Conservation (phyloP, 2,113 vertebrate species). For the Tyto alba region DNA sequence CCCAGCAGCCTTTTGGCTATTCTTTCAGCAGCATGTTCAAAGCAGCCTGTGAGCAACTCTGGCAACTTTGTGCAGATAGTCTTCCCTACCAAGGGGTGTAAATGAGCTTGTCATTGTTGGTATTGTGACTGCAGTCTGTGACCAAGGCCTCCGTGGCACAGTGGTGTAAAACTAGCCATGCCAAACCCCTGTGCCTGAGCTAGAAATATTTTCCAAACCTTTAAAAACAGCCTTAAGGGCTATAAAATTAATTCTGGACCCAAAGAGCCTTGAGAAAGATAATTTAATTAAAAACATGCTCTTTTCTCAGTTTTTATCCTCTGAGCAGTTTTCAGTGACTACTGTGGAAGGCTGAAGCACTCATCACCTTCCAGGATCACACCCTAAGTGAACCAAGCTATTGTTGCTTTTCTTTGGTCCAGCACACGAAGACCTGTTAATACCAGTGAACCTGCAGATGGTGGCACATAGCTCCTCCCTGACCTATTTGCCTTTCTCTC, state of each 20-base stretch:
- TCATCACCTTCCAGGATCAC: not conserved
- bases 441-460: not conserved
- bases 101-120: not conserved
- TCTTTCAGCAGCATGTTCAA: not conserved
- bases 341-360: not conserved
- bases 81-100: not conserved
- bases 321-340: not conserved
- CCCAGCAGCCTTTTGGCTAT: not conserved
- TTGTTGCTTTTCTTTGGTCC: not conserved
- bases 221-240: not conserved
- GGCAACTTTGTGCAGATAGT: not conserved
- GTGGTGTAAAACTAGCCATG: not conserved
- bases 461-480: not conserved
- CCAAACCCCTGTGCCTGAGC: not conserved
- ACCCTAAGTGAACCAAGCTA: not conserved
- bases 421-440: not conserved
- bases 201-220: not conserved
- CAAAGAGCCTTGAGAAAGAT: not conserved
- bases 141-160: rapidly evolving
- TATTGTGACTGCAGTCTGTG: not conserved
- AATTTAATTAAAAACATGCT: not conserved
- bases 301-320: not conserved
- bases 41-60: not conserved
- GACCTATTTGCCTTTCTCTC: not conserved
- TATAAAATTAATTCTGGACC: not conserved